phyloP scores from a whole-genome alignment of 2,797 vertebrate species.

The Falco naumanni region DNA sequence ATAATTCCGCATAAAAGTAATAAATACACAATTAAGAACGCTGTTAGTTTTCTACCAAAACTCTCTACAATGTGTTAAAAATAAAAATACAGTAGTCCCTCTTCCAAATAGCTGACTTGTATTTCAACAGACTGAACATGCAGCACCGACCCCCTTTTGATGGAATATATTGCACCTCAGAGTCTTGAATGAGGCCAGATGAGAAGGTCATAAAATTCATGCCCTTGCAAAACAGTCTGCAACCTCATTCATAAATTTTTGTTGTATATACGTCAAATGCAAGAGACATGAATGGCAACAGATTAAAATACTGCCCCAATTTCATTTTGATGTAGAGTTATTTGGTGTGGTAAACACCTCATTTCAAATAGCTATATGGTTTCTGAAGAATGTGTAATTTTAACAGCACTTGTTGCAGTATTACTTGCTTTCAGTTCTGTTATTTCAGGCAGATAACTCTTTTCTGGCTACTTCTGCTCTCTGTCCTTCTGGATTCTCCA shows the following conservation, averaged over 20 bases:
- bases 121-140: background rate
- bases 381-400: background rate
- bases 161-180: background rate
- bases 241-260: background rate
- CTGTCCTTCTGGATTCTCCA: background rate
- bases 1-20: conserved; percentile 21
- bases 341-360: background rate
- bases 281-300: background rate
- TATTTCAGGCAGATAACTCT: background rate
- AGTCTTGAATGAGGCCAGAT: background rate
- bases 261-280: background rate
- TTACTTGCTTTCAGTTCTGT: background rate
- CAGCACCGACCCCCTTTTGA: background rate
- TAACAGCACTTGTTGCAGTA: background rate
- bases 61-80: background rate
- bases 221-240: background rate
- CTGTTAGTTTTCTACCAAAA: background rate
- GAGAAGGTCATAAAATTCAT: background rate
- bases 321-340: background rate
- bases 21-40: conserved; percentile 13
- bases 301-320: background rate
- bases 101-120: background rate
- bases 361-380: background rate
- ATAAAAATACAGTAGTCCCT: background rate
- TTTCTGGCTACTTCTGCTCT: background rate